Evolutionary conservation across 1,140 invertebrate genomes (phyloP).

Genomic region (Nasonia vitripennis): DNA sequence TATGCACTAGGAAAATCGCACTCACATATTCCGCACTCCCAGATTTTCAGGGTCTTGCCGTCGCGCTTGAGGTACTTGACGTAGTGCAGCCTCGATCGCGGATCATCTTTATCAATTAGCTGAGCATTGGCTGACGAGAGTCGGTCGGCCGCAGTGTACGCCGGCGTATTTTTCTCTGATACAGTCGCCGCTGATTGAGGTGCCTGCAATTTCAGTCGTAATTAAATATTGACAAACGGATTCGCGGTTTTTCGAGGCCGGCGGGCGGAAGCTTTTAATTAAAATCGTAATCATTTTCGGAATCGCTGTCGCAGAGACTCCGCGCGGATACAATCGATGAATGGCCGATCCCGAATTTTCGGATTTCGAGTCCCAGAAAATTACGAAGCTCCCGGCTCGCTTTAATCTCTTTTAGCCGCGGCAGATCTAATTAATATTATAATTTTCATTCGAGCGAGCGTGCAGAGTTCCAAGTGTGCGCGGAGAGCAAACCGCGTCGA

Average conservation of each 20-base stretch:
- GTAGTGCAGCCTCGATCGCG: constrained; percentile 76
- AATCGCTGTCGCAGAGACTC: neutral
- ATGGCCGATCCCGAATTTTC: constrained; percentile 2
- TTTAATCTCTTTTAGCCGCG: neutral
- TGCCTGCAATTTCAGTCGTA: constrained; percentile 47
- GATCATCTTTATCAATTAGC: constrained; percentile 74
- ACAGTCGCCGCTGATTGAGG: constrained; percentile 29
- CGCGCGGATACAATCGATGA: neutral
- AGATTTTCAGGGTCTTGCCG: constrained; percentile 79
- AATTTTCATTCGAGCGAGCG: neutral
- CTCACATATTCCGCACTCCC: constrained; percentile 81
- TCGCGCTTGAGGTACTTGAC: constrained; percentile 80
- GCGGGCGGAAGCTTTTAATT: constrained; percentile 40
- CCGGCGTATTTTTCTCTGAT: constrained; percentile 59
- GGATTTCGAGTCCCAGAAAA: neutral
- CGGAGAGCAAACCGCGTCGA: neutral
- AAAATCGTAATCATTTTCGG: constrained; percentile 31
- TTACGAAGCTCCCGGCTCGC: neutral
- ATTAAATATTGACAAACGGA: constrained; percentile 44
- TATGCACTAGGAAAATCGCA: neutral
- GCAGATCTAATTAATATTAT: neutral
- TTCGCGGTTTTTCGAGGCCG: constrained; percentile 14
- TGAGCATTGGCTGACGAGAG: constrained; percentile 55
- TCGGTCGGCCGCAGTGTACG: constrained; percentile 58
- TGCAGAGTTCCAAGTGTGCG: neutral